Conservation (phyloP, 2,113 vertebrate genomes). For the zebrafish (Danio rerio) region DNA sequence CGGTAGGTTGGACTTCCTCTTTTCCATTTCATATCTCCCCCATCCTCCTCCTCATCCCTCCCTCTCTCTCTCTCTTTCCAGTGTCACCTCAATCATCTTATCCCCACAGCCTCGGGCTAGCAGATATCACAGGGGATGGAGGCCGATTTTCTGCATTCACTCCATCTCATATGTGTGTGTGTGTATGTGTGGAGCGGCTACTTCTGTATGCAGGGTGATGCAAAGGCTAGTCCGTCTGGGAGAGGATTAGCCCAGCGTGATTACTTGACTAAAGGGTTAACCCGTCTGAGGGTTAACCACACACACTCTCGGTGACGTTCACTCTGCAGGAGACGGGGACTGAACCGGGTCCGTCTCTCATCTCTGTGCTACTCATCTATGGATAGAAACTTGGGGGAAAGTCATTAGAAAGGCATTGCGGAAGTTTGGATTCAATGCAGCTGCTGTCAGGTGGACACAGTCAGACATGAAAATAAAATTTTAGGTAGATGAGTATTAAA, state of each 20-base stretch:
- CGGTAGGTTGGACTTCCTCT: constrained; percentile 30
- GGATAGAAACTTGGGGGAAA: constrained; percentile 4
- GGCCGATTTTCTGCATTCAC: constrained; percentile 49
- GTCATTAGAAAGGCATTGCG: constrained; percentile 32
- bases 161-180: constrained; percentile 18
- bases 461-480: not conserved
- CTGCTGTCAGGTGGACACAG: constrained; percentile 1
- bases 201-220: constrained; percentile 43
- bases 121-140: constrained; percentile 51
- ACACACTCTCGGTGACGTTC: constrained; percentile 3
- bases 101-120: constrained; percentile 53
- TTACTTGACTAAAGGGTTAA: constrained; percentile 54
- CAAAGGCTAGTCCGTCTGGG: constrained; percentile 48
- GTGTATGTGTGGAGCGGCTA: constrained; percentile 33
- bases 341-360: constrained; percentile 8
- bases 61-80: constrained; percentile 28
- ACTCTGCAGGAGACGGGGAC: too few relatives aligned
- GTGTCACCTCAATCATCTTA: constrained; percentile 59
- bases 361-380: constrained; percentile 1
- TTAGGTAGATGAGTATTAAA: not conserved
- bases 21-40: constrained; percentile 47
- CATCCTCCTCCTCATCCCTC: constrained; percentile 10
- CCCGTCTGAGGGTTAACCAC: constrained; percentile 41
- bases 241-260: constrained; percentile 52
- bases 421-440: constrained; percentile 5